phyloP scores from a whole-genome alignment of 2,113 vertebrate species.

The Rhabdomys dilectus region DNA sequence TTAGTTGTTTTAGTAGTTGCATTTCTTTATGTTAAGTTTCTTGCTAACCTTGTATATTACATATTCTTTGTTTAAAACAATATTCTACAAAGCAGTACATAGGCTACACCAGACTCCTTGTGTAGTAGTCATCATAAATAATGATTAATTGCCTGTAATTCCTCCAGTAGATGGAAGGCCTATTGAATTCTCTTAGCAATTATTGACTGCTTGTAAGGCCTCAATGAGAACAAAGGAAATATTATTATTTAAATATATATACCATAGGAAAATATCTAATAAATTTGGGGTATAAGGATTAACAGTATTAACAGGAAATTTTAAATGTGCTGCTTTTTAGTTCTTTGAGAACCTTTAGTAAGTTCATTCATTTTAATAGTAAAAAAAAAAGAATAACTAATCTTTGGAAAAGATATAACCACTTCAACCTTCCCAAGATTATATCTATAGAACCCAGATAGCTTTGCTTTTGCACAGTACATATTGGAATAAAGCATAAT shows the following conservation, averaged over 20 bases:
- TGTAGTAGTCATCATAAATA: background rate
- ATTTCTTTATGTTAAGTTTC: background rate
- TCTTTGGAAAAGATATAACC: slow-evolving; percentile 23
- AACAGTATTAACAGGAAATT: background rate
- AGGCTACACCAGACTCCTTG: background rate
- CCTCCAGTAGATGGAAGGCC: background rate
- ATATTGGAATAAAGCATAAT: background rate
- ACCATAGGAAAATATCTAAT: background rate
- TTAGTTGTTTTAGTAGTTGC: background rate
- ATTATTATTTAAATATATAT: background rate
- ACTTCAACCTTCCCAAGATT: background rate
- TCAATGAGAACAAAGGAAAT: background rate
- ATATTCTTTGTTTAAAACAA: background rate
- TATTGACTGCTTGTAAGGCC: background rate
- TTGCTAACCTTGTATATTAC: background rate
- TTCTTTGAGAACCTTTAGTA: background rate
- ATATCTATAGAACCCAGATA: background rate
- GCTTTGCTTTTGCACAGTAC: slow-evolving; percentile 16
- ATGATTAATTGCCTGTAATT: background rate
- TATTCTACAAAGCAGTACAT: background rate
- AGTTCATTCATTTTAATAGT: background rate
- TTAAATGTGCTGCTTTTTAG: background rate
- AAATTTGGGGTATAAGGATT: background rate
- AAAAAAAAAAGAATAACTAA: background rate
- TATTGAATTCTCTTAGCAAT: background rate